These are phyloP conservation scores for Heteractis magnifica DNA, from an alignment of 92 coral and sea anemone genomes.

Conservation along the genomic window DNA sequence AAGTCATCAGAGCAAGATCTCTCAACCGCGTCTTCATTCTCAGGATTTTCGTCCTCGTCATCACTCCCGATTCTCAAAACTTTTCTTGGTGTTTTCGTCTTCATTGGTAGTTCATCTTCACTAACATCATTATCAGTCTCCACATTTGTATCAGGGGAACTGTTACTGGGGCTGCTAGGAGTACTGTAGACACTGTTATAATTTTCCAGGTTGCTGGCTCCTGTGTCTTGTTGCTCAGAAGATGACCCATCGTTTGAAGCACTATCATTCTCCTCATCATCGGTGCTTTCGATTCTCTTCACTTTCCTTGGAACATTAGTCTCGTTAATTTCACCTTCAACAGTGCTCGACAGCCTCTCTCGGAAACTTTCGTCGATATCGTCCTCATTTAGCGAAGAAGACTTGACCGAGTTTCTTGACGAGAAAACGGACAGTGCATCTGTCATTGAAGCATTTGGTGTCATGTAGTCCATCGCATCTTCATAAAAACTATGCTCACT, in stretches of 20 bases:
- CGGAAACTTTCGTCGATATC: not conserved
- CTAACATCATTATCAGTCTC: conserved; percentile 1
- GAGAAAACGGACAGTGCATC: not conserved
- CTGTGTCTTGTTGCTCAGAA: not conserved
- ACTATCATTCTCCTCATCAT: conserved; percentile 15
- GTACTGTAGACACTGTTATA: too few species aligned
- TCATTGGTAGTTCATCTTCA: conserved; percentile 4
- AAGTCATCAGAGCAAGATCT: conserved; percentile 1
- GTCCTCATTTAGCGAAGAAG: not conserved
- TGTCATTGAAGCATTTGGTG: not conserved
- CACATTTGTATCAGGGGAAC: not conserved
- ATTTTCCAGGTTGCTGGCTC: not conserved
- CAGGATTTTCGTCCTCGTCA: conserved; percentile 20
- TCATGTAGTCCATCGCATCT: not conserved
- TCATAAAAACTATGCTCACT: not conserved
- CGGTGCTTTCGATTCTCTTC: conserved; percentile 9
- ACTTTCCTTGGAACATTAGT: not conserved
- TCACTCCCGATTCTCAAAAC: conserved; percentile 26
- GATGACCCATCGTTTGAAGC: not conserved
- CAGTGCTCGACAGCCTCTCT: not conserved
- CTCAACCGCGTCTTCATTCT: not conserved
- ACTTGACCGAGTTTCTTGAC: not conserved
- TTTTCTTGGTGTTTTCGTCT: conserved; percentile 1
- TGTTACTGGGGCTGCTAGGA: not conserved
- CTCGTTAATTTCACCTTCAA: not conserved